Conservation (phyloP, 2,797 vertebrate genomes). For the Pseudomugil gertrudae region DNA sequence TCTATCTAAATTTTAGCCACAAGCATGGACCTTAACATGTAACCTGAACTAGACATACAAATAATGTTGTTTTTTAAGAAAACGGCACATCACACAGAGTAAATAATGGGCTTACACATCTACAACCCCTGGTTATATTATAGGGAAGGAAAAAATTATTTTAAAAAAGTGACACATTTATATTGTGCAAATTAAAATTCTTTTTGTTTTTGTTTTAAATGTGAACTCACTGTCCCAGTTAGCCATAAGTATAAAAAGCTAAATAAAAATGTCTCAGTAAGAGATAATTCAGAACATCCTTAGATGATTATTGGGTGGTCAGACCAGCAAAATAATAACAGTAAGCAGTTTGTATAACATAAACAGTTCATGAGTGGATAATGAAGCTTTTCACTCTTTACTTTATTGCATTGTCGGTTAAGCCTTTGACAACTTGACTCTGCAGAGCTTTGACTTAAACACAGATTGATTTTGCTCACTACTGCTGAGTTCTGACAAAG, state of each 20-base stretch:
- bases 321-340: neutral
- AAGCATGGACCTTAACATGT: neutral
- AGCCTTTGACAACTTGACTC: conserved; percentile 24
- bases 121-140: neutral
- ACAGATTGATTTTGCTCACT: conserved; percentile 50
- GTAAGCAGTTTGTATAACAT: neutral
- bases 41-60: neutral
- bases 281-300: too few relatives aligned
- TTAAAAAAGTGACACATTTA: neutral
- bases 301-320: too few relatives aligned
- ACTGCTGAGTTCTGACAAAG: conserved; percentile 29
- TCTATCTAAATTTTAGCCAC: neutral
- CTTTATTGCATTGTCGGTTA: conserved; percentile 9
- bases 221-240: neutral
- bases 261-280: neutral
- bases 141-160: neutral
- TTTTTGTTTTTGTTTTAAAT: neutral
- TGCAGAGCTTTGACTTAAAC: conserved; percentile 37
- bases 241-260: neutral
- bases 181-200: neutral
- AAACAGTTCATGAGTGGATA: conserved; percentile 19
- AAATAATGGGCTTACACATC: too few relatives aligned
- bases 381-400: conserved; percentile 30
- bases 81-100: too few relatives aligned
- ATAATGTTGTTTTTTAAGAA: neutral